A percentile compares a stretch with the other conserved stretches of the same genome.
These are phyloP conservation scores for Pteromalus puparum DNA, from an alignment of 1,140 invertebrate species.

Conservation along the genomic window DNA sequence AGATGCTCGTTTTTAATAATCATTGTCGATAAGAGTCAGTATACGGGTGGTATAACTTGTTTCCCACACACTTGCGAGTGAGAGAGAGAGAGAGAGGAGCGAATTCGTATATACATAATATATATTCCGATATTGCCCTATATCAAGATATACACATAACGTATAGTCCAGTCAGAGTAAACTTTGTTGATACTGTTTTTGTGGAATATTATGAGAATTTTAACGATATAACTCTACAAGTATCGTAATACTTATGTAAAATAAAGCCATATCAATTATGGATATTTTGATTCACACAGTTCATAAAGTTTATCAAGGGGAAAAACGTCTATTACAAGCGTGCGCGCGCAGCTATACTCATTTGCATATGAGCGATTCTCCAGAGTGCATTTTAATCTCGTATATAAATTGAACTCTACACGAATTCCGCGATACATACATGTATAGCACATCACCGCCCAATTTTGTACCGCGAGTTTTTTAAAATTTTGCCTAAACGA, in stretches of 20 bases:
- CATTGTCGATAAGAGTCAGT: not conserved
- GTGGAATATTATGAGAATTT: conserved; percentile 20
- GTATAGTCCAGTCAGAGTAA: not conserved
- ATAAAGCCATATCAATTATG: conserved; percentile 1
- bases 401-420: no score
- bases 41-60: conserved; percentile 11
- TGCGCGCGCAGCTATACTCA: no score
- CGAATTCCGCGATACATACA: not conserved
- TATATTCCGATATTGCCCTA: not conserved
- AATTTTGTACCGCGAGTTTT: not conserved
- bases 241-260: no score
- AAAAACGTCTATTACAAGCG: not conserved
- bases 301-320: not conserved
- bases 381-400: no score
- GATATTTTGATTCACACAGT: not conserved
- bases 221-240: not conserved
- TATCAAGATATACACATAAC: not conserved
- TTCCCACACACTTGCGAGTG: no score
- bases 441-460: not conserved
- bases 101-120: not conserved
- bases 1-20: no score
- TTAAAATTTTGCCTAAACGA: not conserved
- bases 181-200: conserved; percentile 41
- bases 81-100: no score
- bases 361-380: no score